Evolutionary conservation across 2,888 invertebrate species (phyloP), one percentile per base, ranked within the genome.

Genomic region (Cantharis nigra): DNA sequence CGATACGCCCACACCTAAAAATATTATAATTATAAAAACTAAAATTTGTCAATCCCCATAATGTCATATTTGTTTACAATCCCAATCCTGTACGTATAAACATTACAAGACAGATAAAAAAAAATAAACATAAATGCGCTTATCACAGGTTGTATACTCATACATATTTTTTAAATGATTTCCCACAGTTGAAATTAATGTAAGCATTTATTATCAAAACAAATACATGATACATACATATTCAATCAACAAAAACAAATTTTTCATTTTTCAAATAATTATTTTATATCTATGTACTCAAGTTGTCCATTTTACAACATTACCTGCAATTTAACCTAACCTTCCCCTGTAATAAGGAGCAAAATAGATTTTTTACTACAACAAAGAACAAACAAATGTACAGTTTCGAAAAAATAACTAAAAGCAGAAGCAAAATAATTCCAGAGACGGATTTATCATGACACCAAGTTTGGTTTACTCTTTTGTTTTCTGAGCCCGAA

Each of bases 21-120:
- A 49, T 13, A 49, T n/a, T 49, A n/a, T 49, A 49, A 49, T 49
- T 49, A 49, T 7, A n/a, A n/a, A 49, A 30, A 10, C 10, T 3
- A 30, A 30, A 9, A 49, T 49, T 49, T n/a, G 7, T 49, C 9
- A 9, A n/a, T n/a, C 7, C n/a, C 7, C 49, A 49, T 2, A n/a
- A 49, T n/a, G n/a, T 13, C 62, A 71, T 71, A 71, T 63, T 20
- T 71, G 18, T 62, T 71, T 49, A 71, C 62, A 71, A 71, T 71
- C 63, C 11, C 23, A 71, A 71, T 71, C 63, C 16, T 23, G 16
- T 20, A 30, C 49, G 2, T n/a, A 49, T 49, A 49, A 49, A 49
- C n/a, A 3, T 49, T 49, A 49, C n/a, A 49, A 49, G 49, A n/a
- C n/a, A n/a, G n/a, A 49, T 49, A 49, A 49, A 49, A 49, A 49